Evolutionary conservation across 2,113 vertebrate species (phyloP).

Genomic region (Antennarius striatus): DNA sequence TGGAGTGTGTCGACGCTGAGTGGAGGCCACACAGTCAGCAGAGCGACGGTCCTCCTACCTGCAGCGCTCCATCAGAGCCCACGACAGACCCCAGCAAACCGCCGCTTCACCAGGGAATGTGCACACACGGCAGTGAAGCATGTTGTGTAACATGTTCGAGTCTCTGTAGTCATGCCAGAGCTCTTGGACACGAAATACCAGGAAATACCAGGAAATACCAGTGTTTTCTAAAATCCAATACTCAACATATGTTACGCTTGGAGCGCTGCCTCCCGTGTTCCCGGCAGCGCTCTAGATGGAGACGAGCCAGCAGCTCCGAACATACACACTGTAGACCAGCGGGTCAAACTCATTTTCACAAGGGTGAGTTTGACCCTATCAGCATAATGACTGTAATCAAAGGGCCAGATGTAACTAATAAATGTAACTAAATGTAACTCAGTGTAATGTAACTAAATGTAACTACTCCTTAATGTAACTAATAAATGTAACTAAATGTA

Average conservation of each 20-base stretch:
- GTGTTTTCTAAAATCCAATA: slow-evolving; percentile 50
- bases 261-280: slow-evolving; percentile 19
- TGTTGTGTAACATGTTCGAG: slow-evolving; percentile 58
- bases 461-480: too few species aligned
- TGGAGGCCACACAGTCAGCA: slow-evolving; percentile 41
- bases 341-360: too few species aligned
- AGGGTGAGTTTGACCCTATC: too few species aligned
- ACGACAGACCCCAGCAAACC: slow-evolving; percentile 58
- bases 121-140: slow-evolving; percentile 15
- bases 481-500: too few species aligned
- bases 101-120: slow-evolving; percentile 34
- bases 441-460: too few species aligned
- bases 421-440: too few species aligned
- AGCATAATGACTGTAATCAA: too few species aligned
- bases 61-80: slow-evolving; percentile 47
- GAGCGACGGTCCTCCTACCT: slow-evolving; percentile 57
- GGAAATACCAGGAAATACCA: slow-evolving; percentile 66
- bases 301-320: too few species aligned
- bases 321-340: too few species aligned
- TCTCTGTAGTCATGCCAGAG: slow-evolving; percentile 46
- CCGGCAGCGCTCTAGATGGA: not conserved
- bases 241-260: slow-evolving; percentile 53
- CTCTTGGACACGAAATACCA: slow-evolving; percentile 48
- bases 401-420: too few species aligned
- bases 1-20: slow-evolving; percentile 25